Base-by-base conservation (phyloP, 2,113 vertebrate genomes). In the Callopanchax toddi region DNA sequence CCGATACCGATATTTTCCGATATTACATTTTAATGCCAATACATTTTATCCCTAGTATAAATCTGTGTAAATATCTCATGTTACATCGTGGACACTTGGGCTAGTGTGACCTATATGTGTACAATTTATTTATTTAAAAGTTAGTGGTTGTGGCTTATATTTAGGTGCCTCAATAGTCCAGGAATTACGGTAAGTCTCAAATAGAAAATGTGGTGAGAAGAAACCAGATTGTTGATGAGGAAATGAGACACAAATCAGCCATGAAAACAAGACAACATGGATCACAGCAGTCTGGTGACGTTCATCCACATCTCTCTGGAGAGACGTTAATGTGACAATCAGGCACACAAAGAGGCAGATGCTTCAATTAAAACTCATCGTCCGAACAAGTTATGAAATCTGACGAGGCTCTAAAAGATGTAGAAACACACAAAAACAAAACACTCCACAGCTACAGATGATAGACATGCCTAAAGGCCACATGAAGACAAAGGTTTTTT, bases 361-460 rank as follows among this genome's bases (percentile, higher is more conserved):
- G 69, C 46, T 76, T 76, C 48, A 63, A 63, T 77, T 61, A 54
- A 79, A 69, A 54, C 59, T 79, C 58, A 76, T 64, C 64, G 51
- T 77, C n/a, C n/a, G n/a, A n/a, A n/a, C n/a, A n/a, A n/a, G n/a
- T n/a, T n/a, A n/a, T n/a, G n/a, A n/a, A n/a, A n/a, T n/a, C n/a
- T n/a, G n/a, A n/a, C n/a, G 29, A 29, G 26, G 10, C 10, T 32
- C 29, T 32, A 9, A 7, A 32, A 32, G 10, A 32, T 7, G 29
- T 12, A 21, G 6, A 50, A 18, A 67, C 26, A 53, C 26, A 48
- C 12, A 9, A 25, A 37, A 29, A 69, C 50, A 32, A 69, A 57
- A 60, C 17, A 62, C 9, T 10, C 26, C 36, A 60, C 53, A 32
- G 2, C 29, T 21, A 46, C 18, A 48, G 8, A 1, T 49, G n/a